These are phyloP conservation scores for Drosophila atripex DNA, from an alignment of 2,888 invertebrate genomes.

Conservation along the genomic window DNA sequence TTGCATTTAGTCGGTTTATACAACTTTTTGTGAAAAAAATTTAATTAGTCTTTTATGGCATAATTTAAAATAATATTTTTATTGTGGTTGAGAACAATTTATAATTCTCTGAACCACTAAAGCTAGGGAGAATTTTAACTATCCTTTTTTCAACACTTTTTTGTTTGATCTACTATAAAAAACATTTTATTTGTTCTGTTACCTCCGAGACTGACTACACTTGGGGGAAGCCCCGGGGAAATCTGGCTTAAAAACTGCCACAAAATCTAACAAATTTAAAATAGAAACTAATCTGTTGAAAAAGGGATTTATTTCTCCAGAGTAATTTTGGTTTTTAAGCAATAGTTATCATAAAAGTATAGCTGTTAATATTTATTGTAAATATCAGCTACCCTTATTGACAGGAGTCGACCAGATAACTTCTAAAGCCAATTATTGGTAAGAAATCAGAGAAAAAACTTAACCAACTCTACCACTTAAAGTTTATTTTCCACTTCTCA, in stretches of 20 bases:
- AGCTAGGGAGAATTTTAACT: too few relatives aligned
- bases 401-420: not conserved
- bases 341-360: too few relatives aligned
- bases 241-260: not conserved
- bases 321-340: not conserved
- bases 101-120: too few relatives aligned
- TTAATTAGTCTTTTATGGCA: not conserved
- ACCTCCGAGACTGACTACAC: not conserved
- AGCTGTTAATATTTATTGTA: too few relatives aligned
- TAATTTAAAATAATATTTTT: not conserved
- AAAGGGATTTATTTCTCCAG: not conserved
- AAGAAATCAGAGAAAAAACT: not conserved
- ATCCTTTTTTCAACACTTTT: not conserved
- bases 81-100: not conserved
- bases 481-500: conserved; percentile 1
- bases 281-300: not conserved
- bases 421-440: not conserved
- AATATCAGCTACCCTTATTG: not conserved
- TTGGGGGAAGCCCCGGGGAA: not conserved
- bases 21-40: not conserved
- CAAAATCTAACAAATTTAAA: not conserved
- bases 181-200: not conserved
- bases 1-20: not conserved
- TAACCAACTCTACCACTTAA: not conserved
- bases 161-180: not conserved